Evolutionary conservation across 2,888 invertebrate species (phyloP).

Genomic region (Ophioninae sp.): DNA sequence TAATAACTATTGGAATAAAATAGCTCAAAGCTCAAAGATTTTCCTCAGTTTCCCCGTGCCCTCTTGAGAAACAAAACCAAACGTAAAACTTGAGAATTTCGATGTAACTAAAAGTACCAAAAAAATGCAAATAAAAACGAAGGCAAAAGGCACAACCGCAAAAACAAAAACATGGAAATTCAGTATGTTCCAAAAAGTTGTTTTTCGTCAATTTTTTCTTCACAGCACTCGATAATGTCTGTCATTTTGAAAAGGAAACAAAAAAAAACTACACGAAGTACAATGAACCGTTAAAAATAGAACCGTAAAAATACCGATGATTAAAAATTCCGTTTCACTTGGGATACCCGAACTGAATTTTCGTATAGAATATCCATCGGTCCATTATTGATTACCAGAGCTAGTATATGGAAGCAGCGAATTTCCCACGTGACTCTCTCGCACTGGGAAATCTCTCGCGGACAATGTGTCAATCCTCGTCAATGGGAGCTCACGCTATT

Average conservation of each 20-base stretch:
- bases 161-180: not conserved
- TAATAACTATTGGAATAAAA: too few relatives aligned
- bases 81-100: not conserved
- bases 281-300: not conserved
- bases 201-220: not conserved
- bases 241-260: not conserved
- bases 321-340: not conserved
- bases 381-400: conserved; percentile 38
- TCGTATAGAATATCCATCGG: not conserved
- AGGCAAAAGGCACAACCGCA: not conserved
- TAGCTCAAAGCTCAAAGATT: not conserved
- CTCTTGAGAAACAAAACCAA: not conserved
- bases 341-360: not conserved
- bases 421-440: conserved; percentile 48
- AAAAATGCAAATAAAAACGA: not conserved
- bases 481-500: conserved; percentile 43
- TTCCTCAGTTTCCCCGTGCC: not conserved
- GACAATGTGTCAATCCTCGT: conserved; percentile 50
- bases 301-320: not conserved
- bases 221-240: not conserved
- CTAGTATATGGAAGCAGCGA: conserved; percentile 10
- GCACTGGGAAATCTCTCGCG: conserved; percentile 23
- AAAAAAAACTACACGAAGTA: not conserved
- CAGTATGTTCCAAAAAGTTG: not conserved
- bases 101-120: not conserved